Conservation (phyloP, 2,888 invertebrate genomes). For the Caenorhabditis sulstoni region DNA sequence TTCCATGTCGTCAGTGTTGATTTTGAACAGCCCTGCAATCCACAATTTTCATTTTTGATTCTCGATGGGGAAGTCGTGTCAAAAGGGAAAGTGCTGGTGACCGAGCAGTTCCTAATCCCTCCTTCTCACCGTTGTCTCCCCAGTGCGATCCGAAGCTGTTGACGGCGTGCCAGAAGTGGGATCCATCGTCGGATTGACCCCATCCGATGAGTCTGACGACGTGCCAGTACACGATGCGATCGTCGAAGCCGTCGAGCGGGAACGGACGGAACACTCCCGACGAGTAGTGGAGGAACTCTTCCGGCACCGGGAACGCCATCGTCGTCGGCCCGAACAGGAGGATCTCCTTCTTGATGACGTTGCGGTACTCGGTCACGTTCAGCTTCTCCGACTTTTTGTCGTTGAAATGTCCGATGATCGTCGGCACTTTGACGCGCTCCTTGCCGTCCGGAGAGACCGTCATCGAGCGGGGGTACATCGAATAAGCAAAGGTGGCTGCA, state of each 20-base stretch:
- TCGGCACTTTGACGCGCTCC: slow-evolving; percentile 74
- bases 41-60: not conserved
- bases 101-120: not conserved
- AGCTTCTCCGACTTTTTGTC: slow-evolving; percentile 70
- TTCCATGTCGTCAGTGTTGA: slow-evolving; percentile 78
- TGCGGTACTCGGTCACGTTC: slow-evolving; percentile 70
- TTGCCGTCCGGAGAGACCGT: slow-evolving; percentile 78
- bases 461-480: slow-evolving; percentile 79
- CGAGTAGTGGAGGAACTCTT: slow-evolving; percentile 79
- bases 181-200: slow-evolving; percentile 75
- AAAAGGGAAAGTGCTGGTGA: too few relatives aligned
- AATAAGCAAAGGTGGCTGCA: slow-evolving; percentile 78
- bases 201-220: slow-evolving; percentile 79
- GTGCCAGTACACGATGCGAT: slow-evolving; percentile 79
- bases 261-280: slow-evolving; percentile 78
- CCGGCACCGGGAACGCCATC: slow-evolving; percentile 79
- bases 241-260: slow-evolving; percentile 76
- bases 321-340: slow-evolving; percentile 77
- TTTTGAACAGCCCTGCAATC: slow-evolving; percentile 76
- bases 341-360: slow-evolving; percentile 77
- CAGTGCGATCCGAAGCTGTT: slow-evolving; percentile 79
- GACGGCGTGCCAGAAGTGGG: slow-evolving; percentile 77
- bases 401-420: slow-evolving; percentile 78
- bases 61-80: too few relatives aligned
- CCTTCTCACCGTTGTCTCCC: slow-evolving; percentile 77